Percentiles rank a stretch among this genome's conserved stretches.
phyloP scores from a whole-genome alignment of 2,888 invertebrate genomes.

The Luperina nickerlii region DNA sequence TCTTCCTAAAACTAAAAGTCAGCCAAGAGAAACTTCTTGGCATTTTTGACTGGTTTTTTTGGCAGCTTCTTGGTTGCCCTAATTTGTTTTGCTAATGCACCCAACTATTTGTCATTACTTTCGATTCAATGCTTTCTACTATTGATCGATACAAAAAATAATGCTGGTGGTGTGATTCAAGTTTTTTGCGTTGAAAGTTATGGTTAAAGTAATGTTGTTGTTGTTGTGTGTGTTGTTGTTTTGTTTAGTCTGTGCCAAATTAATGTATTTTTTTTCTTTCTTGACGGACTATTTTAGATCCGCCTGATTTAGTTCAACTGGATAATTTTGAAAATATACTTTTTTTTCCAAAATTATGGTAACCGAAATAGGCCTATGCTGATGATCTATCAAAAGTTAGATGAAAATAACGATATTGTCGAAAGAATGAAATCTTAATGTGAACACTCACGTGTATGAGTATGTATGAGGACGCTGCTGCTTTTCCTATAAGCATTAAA shows the following conservation, averaged over 20 bases:
- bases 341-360: background rate
- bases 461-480: background rate
- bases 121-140: conserved; percentile 27
- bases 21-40: background rate
- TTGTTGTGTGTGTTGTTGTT: too few relatives aligned
- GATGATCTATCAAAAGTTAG: background rate
- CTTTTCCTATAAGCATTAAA: background rate
- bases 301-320: background rate
- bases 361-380: background rate
- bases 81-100: conserved; percentile 35
- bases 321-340: too few relatives aligned
- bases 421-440: background rate
- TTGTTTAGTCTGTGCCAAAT: too few relatives aligned
- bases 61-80: background rate
- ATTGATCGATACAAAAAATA: background rate
- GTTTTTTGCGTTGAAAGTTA: background rate
- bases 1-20: background rate
- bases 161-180: background rate
- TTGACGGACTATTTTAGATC: background rate
- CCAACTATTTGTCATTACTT: conserved; percentile 5
- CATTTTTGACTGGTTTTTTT: conserved; percentile 7
- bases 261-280: too few relatives aligned
- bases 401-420: background rate
- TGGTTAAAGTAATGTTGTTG: background rate
- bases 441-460: background rate